Evolutionary conservation across 2,888 invertebrate genomes (phyloP).

Genomic region (Atrina japonica): DNA sequence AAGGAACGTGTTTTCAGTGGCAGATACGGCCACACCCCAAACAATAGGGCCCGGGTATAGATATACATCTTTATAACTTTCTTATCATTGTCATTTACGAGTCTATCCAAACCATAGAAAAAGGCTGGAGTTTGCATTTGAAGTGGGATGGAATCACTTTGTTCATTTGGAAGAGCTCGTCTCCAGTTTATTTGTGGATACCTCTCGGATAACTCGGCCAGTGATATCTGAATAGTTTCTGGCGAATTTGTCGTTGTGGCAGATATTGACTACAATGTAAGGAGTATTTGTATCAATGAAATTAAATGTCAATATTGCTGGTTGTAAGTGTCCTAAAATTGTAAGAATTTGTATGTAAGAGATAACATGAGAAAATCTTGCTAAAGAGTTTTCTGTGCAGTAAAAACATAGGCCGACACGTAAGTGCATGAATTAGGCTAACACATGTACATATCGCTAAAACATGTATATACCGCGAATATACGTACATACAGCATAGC

Average conservation of each 20-base stretch:
- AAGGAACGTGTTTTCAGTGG: slow-evolving; percentile 8
- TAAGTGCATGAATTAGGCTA: too few species aligned
- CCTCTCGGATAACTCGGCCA: background rate
- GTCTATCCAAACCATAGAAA: slow-evolving; percentile 10
- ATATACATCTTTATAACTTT: slow-evolving; percentile 11
- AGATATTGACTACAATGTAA: too few species aligned
- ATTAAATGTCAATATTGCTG: too few species aligned
- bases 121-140: background rate
- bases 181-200: slow-evolving; percentile 16
- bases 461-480: too few species aligned
- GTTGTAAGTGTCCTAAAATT: background rate
- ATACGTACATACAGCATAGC: too few species aligned
- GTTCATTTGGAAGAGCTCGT: slow-evolving; percentile 9
- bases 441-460: too few species aligned
- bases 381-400: too few species aligned
- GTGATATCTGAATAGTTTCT: too few species aligned
- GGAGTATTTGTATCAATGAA: too few species aligned
- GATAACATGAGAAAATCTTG: too few species aligned
- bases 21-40: background rate
- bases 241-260: too few species aligned
- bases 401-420: too few species aligned
- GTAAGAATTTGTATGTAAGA: background rate
- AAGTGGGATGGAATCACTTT: slow-evolving; percentile 1
- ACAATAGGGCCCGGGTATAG: background rate
- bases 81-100: background rate